These are phyloP conservation scores for Alauda arvensis DNA, from an alignment of 2,797 vertebrate species.

Conservation along the genomic window DNA sequence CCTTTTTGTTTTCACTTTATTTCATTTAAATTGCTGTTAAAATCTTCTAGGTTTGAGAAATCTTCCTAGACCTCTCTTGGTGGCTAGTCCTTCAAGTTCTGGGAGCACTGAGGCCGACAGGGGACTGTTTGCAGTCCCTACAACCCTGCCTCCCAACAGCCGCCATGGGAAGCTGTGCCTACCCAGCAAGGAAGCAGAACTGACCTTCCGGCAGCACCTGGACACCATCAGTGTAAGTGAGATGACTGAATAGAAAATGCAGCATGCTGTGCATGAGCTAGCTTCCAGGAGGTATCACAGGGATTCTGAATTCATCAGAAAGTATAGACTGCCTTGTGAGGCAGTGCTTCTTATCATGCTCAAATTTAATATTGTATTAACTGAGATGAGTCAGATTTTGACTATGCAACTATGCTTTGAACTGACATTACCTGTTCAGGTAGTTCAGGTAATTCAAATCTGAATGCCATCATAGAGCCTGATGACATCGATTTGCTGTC, in stretches of 20 bases:
- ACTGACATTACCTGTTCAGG: neutral
- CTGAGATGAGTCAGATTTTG: neutral
- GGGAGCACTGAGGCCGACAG: slow-evolving; percentile 80
- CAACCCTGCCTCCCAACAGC: slow-evolving; percentile 94
- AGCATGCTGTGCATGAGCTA: neutral
- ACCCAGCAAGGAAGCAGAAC: slow-evolving; percentile 90
- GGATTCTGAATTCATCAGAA: neutral
- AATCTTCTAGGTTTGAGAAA: slow-evolving; percentile 78
- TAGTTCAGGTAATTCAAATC: neutral
- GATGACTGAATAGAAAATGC: neutral
- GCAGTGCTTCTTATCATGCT: neutral
- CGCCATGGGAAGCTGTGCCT: slow-evolving; percentile 90
- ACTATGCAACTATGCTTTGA: neutral
- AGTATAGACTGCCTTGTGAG: neutral
- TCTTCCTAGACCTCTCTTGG: slow-evolving; percentile 84
- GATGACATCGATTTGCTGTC: neutral
- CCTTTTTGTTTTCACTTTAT: neutral
- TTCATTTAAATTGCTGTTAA: neutral
- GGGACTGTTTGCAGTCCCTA: slow-evolving; percentile 90
- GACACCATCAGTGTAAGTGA: slow-evolving; percentile 91
- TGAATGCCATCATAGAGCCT: neutral
- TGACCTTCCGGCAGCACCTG: slow-evolving; percentile 90
- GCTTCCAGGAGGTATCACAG: neutral
- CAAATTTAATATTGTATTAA: neutral
- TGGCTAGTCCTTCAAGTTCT: slow-evolving; percentile 68